These are phyloP conservation scores for Collichthys lucidus DNA, from an alignment of 2,113 vertebrate species.

Conservation along the genomic window DNA sequence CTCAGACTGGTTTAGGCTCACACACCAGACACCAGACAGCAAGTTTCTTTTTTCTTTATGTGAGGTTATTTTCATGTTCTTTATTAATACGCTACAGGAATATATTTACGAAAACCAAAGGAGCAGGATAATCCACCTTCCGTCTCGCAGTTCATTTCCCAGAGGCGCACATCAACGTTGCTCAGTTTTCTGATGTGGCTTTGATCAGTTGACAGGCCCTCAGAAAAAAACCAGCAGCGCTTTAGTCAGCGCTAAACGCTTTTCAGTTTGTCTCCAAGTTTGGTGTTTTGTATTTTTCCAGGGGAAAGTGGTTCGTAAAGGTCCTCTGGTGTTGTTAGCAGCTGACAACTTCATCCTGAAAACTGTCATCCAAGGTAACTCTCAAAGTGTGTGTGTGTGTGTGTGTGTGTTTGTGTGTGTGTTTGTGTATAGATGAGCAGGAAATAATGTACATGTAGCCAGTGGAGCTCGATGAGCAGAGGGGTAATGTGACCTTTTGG, in stretches of 20 bases:
- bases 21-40: too few species aligned
- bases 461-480: too few species aligned
- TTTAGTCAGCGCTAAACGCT: conserved; percentile 8
- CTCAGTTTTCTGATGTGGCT: conserved; percentile 31
- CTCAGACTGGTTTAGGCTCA: too few species aligned
- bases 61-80: conserved; percentile 2
- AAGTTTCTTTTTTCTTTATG: background rate
- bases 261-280: background rate
- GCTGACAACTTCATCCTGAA: conserved; percentile 71
- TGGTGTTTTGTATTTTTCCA: conserved; percentile 29
- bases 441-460: too few species aligned
- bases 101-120: conserved; percentile 41
- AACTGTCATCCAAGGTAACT: conserved; percentile 78
- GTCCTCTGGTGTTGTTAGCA: conserved; percentile 67
- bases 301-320: conserved; percentile 81
- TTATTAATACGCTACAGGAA: conserved; percentile 21
- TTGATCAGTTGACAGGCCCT: conserved; percentile 46
- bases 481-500: too few species aligned
- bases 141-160: conserved; percentile 40
- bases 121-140: conserved; percentile 47
- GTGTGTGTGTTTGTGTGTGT: too few species aligned
- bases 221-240: background rate
- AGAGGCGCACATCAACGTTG: conserved; percentile 38
- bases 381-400: background rate
- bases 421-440: too few species aligned